These are phyloP conservation scores for Amblyopsis rosae DNA, from an alignment of 2,113 vertebrate species.

Conservation along the genomic window DNA sequence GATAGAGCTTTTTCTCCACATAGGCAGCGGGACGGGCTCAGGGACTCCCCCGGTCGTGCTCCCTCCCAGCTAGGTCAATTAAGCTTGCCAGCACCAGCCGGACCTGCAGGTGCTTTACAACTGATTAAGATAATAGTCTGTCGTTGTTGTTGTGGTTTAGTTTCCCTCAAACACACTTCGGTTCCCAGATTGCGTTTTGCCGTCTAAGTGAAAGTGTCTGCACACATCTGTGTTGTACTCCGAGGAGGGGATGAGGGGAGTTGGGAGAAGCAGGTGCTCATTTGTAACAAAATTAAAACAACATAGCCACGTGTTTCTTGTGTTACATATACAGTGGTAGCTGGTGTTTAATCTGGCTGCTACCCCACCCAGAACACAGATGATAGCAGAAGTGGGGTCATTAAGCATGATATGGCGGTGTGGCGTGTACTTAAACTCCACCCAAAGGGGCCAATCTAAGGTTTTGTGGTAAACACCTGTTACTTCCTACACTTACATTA, in stretches of 20 bases:
- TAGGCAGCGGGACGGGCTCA: slow-evolving; percentile 33
- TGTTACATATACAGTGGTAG: slow-evolving; percentile 28
- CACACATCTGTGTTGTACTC: slow-evolving; percentile 55
- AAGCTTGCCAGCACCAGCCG: slow-evolving; percentile 62
- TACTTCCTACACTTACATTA: slow-evolving; percentile 32
- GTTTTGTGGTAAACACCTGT: slow-evolving; percentile 64
- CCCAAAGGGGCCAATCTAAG: slow-evolving; percentile 63
- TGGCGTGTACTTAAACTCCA: slow-evolving; percentile 19
- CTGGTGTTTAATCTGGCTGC: slow-evolving; percentile 27
- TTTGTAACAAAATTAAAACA: slow-evolving; percentile 10
- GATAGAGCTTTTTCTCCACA: slow-evolving; percentile 59
- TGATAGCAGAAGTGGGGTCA: slow-evolving; percentile 50
- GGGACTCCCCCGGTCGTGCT: neutral
- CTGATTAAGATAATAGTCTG: slow-evolving; percentile 8
- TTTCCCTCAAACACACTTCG: slow-evolving; percentile 14
- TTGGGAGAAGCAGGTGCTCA: slow-evolving; percentile 47
- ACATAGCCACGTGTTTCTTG: neutral
- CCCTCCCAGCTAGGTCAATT: slow-evolving; percentile 54
- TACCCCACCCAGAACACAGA: slow-evolving; percentile 33
- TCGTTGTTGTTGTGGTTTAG: slow-evolving; percentile 20
- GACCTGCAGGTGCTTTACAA: slow-evolving; percentile 61
- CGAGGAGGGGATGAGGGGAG: slow-evolving; percentile 33
- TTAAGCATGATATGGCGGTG: slow-evolving; percentile 46
- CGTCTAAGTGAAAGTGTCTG: slow-evolving; percentile 60
- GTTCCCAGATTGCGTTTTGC: slow-evolving; percentile 57